Evolutionary conservation across 1,140 invertebrate genomes (phyloP).

Genomic region (Caenorhabditis remanei): DNA sequence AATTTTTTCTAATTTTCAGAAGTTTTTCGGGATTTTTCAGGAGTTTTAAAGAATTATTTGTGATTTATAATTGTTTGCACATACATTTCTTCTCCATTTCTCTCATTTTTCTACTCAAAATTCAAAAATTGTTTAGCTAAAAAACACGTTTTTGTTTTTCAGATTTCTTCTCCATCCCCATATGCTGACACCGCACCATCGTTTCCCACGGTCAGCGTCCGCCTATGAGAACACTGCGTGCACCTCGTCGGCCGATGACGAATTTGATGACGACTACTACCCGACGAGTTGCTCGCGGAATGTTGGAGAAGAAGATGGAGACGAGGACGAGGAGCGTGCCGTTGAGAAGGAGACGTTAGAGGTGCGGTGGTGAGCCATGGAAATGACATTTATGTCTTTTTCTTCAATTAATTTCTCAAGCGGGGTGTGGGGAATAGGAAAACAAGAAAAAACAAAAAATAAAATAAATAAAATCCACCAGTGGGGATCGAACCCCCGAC

Average conservation of each 20-base stretch:
- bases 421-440: not conserved
- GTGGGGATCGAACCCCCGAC: too few species aligned
- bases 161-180: too few species aligned
- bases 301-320: not conserved
- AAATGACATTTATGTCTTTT: slow-evolving; percentile 23
- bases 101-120: too few species aligned
- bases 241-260: not conserved
- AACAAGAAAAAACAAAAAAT: not conserved
- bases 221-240: slow-evolving; percentile 1
- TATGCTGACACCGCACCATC: not conserved
- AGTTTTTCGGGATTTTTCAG: too few species aligned
- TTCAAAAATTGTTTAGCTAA: too few species aligned
- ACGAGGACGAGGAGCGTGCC: not conserved
- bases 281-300: not conserved
- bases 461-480: too few species aligned
- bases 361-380: not conserved
- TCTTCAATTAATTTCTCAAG: not conserved
- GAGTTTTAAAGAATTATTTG: too few species aligned
- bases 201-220: not conserved
- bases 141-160: too few species aligned
- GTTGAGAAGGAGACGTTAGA: slow-evolving; percentile 10
- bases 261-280: not conserved
- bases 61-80: too few species aligned
- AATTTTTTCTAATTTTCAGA: too few species aligned
- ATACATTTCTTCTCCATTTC: too few species aligned